Conservation (phyloP, 2,888 invertebrate species). For the Andrena bucephala region DNA sequence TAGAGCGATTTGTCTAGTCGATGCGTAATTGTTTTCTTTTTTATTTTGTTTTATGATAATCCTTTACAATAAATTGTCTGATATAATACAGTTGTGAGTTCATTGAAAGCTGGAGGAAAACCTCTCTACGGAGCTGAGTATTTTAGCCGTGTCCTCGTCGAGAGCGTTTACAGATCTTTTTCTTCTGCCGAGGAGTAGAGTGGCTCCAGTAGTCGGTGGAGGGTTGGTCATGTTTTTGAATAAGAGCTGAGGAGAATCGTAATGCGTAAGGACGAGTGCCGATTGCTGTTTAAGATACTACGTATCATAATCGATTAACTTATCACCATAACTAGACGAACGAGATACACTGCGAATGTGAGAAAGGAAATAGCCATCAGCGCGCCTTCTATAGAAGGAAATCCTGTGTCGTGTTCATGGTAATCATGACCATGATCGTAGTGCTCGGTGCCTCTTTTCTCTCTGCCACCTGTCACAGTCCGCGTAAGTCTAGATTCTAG, state of each 20-base stretch:
- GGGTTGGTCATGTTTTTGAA: conserved; percentile 75
- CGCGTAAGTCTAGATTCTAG: conserved; percentile 76
- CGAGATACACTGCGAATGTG: conserved; percentile 93
- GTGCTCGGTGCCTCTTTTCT: conserved; percentile 66
- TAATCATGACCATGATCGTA: conserved; percentile 77
- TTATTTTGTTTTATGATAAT: not conserved
- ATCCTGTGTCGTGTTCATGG: conserved; percentile 88
- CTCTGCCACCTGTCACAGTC: conserved; percentile 77
- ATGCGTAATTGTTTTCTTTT: not conserved
- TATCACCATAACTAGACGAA: conserved; percentile 93
- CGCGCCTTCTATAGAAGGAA: conserved; percentile 93
- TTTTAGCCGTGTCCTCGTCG: conserved; percentile 74
- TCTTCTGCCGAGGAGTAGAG: conserved; percentile 78
- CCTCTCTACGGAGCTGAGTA: conserved; percentile 67
- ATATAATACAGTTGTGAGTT: conserved; percentile 19
- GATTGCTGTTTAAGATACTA: conserved; percentile 9
- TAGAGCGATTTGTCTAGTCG: not conserved
- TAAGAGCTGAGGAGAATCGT: conserved; percentile 74
- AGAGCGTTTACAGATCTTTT: conserved; percentile 75
- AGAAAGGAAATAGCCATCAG: conserved; percentile 94
- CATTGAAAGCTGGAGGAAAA: conserved; percentile 49
- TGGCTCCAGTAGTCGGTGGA: conserved; percentile 49
- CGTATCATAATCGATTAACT: not conserved
- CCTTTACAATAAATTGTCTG: not conserved
- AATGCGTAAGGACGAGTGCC: not conserved